Base-by-base conservation (phyloP, 2,113 vertebrate genomes). In the Nansenia antarctica region DNA sequence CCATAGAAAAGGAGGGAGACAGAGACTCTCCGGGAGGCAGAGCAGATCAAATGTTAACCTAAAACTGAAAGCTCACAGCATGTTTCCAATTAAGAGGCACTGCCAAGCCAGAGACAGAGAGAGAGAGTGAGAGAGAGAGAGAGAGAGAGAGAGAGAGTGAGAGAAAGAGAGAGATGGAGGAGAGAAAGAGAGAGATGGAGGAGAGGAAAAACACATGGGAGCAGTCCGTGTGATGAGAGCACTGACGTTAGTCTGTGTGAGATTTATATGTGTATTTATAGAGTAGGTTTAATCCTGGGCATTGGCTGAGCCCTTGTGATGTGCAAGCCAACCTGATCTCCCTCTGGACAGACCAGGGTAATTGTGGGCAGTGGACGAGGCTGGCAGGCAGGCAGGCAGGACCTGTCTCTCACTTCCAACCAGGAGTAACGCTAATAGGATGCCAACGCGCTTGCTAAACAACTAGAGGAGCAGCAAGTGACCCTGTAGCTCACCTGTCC, bases 191-290 rank as follows among this genome's bases (percentile, higher is more conserved):
- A 39, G 37, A 39, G 37, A 1, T 2, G 14, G 37, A 1, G 11
- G n/a, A n/a, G n/a, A n/a, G n/a, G n/a, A n/a, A n/a, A n/a, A n/a
- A n/a, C n/a, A n/a, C n/a, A n/a, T n/a, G n/a, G n/a, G n/a, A n/a
- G n/a, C n/a, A n/a, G n/a, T n/a, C n/a, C n/a, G 42, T 18, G 42
- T 18, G 42, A 45, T 9, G 14, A 45, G 39, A 14, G 39, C 22
- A 39, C 27, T 73, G 78, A 73, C 79, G 55, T 74, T 64, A 73
- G 42, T 53, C 60, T 27, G 20, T n/a, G n/a, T n/a, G n/a, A n/a
- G n/a, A n/a, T n/a, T n/a, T n/a, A 8, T 24, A 69, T 53, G 74
- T 71, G 57, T 77, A 77, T 81, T 81, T 81, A 77, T 77, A 81
- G 74, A 55, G 71, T n/a, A 22, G n/a, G 54, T 67, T 71, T 77